Evolutionary conservation across 2,888 invertebrate genomes (phyloP).

Genomic region (Nudaria mundana): DNA sequence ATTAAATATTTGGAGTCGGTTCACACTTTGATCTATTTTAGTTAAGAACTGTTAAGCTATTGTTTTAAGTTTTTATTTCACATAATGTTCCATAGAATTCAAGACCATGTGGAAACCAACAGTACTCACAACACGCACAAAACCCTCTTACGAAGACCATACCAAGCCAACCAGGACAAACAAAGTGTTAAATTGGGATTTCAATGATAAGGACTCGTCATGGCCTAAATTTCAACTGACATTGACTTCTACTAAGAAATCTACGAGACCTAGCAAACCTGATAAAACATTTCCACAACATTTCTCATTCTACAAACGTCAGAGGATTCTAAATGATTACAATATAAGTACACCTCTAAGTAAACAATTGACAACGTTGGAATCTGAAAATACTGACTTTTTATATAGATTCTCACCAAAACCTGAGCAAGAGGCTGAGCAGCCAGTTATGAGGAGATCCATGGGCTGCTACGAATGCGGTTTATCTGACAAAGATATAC

Average conservation of each 20-base stretch:
- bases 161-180: neutral
- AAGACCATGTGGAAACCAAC: conserved; percentile 6
- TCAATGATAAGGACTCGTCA: conserved; percentile 2
- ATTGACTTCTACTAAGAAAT: neutral
- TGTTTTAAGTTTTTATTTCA: too few species aligned
- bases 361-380: neutral
- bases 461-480: conserved; percentile 42
- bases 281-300: neutral
- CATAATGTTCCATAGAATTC: too few species aligned
- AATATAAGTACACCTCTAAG: neutral
- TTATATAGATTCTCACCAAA: neutral
- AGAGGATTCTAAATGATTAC: neutral
- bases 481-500: conserved; percentile 20
- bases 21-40: too few species aligned
- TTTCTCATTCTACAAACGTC: conserved; percentile 1
- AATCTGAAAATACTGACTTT: neutral
- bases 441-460: neutral
- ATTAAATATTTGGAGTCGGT: too few species aligned
- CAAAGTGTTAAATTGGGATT: conserved; percentile 2
- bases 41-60: too few species aligned
- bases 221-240: conserved; percentile 3
- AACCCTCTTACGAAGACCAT: neutral
- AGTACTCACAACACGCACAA: neutral
- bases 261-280: neutral
- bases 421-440: neutral